Evolutionary conservation across 1,140 invertebrate species (phyloP).

Genomic region (Sminthurides bifidus): DNA sequence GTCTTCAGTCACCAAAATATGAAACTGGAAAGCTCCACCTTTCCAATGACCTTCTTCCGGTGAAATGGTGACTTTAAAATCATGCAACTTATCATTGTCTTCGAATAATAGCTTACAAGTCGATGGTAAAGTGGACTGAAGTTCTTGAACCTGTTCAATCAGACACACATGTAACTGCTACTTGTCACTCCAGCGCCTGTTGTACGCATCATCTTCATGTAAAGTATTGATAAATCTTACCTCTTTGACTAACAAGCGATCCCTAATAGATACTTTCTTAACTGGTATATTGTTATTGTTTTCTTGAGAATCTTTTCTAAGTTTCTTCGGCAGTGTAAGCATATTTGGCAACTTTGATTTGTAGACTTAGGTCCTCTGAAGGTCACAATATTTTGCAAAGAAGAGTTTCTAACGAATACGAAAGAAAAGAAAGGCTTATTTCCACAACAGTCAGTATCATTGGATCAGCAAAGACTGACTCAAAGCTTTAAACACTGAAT

Average conservation of each 20-base stretch:
- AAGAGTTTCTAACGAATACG: too few relatives aligned
- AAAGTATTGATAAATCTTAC: constrained; percentile 35
- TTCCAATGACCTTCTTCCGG: constrained; percentile 85
- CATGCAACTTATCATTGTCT: constrained; percentile 67
- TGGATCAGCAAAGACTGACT: too few relatives aligned
- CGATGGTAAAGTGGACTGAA: constrained; percentile 68
- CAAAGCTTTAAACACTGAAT: too few relatives aligned
- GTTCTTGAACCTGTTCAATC: constrained; percentile 63
- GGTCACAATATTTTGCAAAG: too few relatives aligned
- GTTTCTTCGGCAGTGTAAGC: constrained; percentile 67
- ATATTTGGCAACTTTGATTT: constrained; percentile 39
- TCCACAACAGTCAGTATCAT: too few relatives aligned
- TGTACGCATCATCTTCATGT: background rate
- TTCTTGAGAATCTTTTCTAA: constrained; percentile 52
- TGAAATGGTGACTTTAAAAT: constrained; percentile 61
- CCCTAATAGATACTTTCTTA: constrained; percentile 64
- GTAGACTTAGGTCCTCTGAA: background rate
- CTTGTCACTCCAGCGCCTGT: background rate
- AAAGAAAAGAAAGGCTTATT: too few relatives aligned
- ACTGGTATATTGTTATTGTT: constrained; percentile 34
- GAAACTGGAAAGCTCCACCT: constrained; percentile 74
- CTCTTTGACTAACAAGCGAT: constrained; percentile 73
- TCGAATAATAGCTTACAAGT: constrained; percentile 68
- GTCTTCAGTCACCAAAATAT: constrained; percentile 75
- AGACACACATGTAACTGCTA: constrained; percentile 15